A percentile compares a stretch with the other conserved stretches of the same genome.
phyloP scores from a whole-genome alignment of 2,797 vertebrate genomes.

The Sebastes miniatus region DNA sequence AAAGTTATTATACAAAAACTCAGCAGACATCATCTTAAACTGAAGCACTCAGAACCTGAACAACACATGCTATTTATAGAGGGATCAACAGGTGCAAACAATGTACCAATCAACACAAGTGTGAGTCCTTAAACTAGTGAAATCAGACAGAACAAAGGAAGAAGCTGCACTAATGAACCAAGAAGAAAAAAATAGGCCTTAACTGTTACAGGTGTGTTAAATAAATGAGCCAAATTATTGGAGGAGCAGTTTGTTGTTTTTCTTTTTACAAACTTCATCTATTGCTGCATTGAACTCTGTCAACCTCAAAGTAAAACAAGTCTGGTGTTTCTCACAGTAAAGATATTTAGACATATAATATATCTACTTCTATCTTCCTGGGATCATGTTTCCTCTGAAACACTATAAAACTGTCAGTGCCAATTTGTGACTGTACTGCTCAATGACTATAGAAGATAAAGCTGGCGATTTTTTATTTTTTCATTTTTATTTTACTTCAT shows the following conservation, averaged over 20 bases:
- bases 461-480: not conserved
- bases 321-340: not conserved
- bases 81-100: not conserved
- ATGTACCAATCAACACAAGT: conserved; percentile 4
- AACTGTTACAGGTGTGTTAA: not conserved
- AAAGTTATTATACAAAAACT: not conserved
- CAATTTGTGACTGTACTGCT: conserved; percentile 2
- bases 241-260: not conserved
- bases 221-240: not conserved
- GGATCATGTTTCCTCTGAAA: not conserved
- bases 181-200: not conserved
- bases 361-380: not conserved
- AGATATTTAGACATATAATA: not conserved
- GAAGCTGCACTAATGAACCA: not conserved
- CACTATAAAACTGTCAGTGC: conserved; percentile 13
- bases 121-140: conserved; percentile 4
- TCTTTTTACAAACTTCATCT: not conserved
- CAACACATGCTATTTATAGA: conserved; percentile 2
- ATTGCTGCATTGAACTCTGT: not conserved
- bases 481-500: not conserved
- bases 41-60: not conserved
- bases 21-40: not conserved
- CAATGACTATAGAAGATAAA: not conserved
- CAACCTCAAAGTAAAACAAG: not conserved
- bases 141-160: not conserved